Evolutionary conservation across 2,888 invertebrate genomes (phyloP), one percentile per base, ranked within the genome.

Genomic region (Baronia brevicornis): DNA sequence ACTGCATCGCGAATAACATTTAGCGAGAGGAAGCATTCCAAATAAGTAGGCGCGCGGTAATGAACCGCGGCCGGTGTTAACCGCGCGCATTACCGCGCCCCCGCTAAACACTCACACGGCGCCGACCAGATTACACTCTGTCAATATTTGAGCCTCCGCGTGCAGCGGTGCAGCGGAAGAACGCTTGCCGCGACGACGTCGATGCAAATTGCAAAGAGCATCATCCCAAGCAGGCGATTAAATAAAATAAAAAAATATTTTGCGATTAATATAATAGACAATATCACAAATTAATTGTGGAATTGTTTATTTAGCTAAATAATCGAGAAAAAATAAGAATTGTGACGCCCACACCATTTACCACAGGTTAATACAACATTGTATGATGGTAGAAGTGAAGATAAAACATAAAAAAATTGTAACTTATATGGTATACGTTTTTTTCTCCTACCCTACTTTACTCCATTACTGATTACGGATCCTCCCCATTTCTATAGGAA

Each of bases 81-180:
- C 69, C 46, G 62, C 40, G 50, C 57, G 56, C 65, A 78, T 84
- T 84, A 82, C 79, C 78, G 59, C 39, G 33, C 43, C 43, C 44
- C 46, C 69, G 82, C 80, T 82, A 80, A 82, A 60, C 55, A 59
- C 44, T 49, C 61, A 56, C 48, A 54, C 61, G 59, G 39, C 33
- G 38, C 42, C 61, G 61, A 52, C 63, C 53, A 74, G 80, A 82
- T 80, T 80, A 80, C 75, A 54, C 69, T 70, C 60, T 65, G 72
- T 82, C 79, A 82, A 82, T 80, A 80, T 80, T 78, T 73, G 64
- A 56, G 55, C 56, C 53, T 42, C 38, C 32, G 31, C 36, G 48
- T 42, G 43, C 47, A 41, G 46, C 52, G 43, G 40, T n/a, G n/a
- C n/a, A n/a, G 44, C 47, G 38, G 31, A 14, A 28, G 20, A 18